Evolutionary conservation across 1,140 invertebrate species (phyloP).

Genomic region (Bursaphelenchus mucronatus): DNA sequence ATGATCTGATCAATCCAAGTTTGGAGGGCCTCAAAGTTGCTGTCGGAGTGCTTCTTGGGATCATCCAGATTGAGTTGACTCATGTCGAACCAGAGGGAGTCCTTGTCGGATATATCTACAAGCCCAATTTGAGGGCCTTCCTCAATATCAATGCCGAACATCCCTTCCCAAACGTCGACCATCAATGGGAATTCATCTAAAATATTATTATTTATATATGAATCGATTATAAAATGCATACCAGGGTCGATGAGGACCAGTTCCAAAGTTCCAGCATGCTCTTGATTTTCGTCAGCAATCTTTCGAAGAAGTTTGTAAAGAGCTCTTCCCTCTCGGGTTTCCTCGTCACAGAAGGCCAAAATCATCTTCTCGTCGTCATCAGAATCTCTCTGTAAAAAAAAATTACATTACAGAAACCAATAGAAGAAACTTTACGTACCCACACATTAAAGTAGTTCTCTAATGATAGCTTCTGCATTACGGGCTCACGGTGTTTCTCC

Average conservation of each 20-base stretch:
- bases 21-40: conserved; percentile 58
- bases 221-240: conserved; percentile 21
- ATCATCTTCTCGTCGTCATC: conserved; percentile 59
- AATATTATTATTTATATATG: conserved; percentile 8
- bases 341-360: conserved; percentile 58
- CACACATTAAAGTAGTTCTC: conserved; percentile 61
- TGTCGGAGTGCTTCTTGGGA: conserved; percentile 59
- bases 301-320: conserved; percentile 58
- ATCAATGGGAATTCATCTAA: conserved; percentile 60
- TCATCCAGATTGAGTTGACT: conserved; percentile 59
- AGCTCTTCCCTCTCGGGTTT: conserved; percentile 59
- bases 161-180: conserved; percentile 61
- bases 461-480: conserved; percentile 59
- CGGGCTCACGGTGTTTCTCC: conserved; percentile 58
- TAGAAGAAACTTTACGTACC: conserved; percentile 32
- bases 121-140: conserved; percentile 60
- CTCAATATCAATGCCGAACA: conserved; percentile 61
- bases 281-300: conserved; percentile 58
- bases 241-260: conserved; percentile 60
- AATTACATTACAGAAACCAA: conserved; percentile 15
- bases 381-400: conserved; percentile 50
- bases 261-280: conserved; percentile 59
- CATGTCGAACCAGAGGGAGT: conserved; percentile 61
- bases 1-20: conserved; percentile 61
- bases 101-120: conserved; percentile 60